Evolutionary conservation across 2,113 vertebrate genomes (phyloP).

Genomic region (Pogona vitticeps): DNA sequence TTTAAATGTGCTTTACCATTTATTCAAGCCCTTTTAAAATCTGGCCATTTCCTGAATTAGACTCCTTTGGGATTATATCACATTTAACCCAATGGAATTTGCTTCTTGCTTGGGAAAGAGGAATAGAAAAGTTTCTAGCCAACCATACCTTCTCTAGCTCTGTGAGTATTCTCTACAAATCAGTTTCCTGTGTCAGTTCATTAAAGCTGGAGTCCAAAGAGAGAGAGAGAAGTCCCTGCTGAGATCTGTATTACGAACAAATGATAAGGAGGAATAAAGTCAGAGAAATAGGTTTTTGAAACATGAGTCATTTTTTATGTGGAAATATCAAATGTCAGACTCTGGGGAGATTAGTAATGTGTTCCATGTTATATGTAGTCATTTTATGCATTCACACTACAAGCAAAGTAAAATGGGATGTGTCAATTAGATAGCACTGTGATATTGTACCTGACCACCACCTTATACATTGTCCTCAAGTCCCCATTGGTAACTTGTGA

Average conservation of each 20-base stretch:
- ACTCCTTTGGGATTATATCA: not conserved
- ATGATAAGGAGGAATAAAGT: not conserved
- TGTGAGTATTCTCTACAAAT: not conserved
- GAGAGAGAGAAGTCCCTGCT: not conserved
- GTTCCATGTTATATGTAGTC: not conserved
- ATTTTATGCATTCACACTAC: not conserved
- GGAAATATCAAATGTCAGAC: constrained; percentile 16
- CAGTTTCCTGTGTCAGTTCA: not conserved
- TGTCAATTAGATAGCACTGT: constrained; percentile 21
- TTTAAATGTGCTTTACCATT: not conserved
- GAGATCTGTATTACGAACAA: not conserved
- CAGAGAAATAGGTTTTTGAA: constrained; percentile 5
- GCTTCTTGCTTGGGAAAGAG: not conserved
- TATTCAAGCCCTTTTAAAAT: not conserved
- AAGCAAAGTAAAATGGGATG: not conserved
- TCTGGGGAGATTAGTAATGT: not conserved
- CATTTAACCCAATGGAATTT: not conserved
- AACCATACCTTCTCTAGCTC: not conserved
- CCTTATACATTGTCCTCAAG: not conserved
- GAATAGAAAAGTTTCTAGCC: not conserved
- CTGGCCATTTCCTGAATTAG: not conserved
- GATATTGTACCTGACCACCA: not conserved
- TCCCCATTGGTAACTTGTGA: not conserved
- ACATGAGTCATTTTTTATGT: not conserved
- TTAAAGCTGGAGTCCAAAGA: not conserved